A percentile compares a stretch with the other conserved stretches of the same genome.
These are phyloP conservation scores for Leptosomus discolor DNA, from an alignment of 2,113 vertebrate species.

Conservation along the genomic window DNA sequence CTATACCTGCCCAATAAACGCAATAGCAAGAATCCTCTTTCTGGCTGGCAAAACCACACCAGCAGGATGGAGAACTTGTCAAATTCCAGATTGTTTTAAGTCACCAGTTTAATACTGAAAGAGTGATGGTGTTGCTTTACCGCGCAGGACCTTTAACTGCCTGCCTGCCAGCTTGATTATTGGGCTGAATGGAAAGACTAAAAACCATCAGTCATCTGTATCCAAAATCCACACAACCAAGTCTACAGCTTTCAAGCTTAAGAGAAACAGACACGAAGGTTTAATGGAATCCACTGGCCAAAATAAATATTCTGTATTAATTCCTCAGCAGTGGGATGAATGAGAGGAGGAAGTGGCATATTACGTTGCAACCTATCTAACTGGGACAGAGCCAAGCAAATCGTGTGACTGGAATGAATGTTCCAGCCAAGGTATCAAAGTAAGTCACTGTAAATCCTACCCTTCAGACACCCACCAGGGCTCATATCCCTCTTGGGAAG, in stretches of 20 bases:
- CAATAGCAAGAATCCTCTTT: not conserved
- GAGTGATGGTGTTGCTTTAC: not conserved
- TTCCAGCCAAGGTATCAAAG: constrained; percentile 40
- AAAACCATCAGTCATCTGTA: not conserved
- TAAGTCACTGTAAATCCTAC: constrained; percentile 20
- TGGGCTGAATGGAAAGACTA: not conserved
- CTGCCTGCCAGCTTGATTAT: not conserved
- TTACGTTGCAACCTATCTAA: constrained; percentile 20
- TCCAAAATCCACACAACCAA: constrained; percentile 26
- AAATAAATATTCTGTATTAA: constrained; percentile 50
- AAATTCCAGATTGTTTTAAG: not conserved
- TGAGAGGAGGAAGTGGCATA: constrained; percentile 34
- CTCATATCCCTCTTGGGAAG: not conserved
- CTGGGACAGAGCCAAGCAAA: constrained; percentile 38
- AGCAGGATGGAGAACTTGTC: not conserved
- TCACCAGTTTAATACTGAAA: not conserved
- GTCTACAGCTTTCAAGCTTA: not conserved
- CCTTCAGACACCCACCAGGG: constrained; percentile 1
- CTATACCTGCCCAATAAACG: not conserved
- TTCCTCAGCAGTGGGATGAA: constrained; percentile 31
- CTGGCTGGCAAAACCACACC: not conserved
- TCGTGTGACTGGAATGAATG: not conserved
- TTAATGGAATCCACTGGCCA: constrained; percentile 23
- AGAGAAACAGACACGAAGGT: constrained; percentile 5
- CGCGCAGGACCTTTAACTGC: not conserved